phyloP scores from a whole-genome alignment of 2,888 invertebrate genomes.

The Cataglyphis cursor region DNA sequence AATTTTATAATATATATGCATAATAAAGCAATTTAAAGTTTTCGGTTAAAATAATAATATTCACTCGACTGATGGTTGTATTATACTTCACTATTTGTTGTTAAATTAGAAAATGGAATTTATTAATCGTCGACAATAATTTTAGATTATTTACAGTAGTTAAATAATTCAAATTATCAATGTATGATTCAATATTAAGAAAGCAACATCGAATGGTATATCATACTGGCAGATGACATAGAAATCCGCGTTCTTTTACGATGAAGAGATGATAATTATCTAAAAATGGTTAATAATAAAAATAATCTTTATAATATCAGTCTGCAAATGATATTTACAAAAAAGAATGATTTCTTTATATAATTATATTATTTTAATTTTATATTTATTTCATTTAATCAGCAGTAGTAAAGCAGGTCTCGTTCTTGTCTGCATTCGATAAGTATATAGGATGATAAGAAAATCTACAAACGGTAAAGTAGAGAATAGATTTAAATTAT shows the following conservation, averaged over 20 bases:
- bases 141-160: constrained; percentile 13
- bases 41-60: neutral
- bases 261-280: neutral
- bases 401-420: neutral
- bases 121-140: constrained; percentile 2
- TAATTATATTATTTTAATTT: neutral
- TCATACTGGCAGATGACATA: constrained; percentile 4
- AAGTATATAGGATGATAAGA: neutral
- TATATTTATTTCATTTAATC: neutral
- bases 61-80: neutral
- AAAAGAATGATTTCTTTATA: neutral
- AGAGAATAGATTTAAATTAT: neutral
- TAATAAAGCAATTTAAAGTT: neutral
- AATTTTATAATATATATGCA: neutral
- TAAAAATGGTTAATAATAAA: neutral
- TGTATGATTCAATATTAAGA: neutral
- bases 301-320: constrained; percentile 2
- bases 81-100: neutral
- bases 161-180: neutral
- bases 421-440: neutral
- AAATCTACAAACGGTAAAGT: neutral
- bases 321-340: neutral
- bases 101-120: constrained; percentile 15
- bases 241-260: neutral
- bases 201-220: neutral